These are phyloP conservation scores for Dorcus parallelipipedus DNA, from an alignment of 2,888 invertebrate genomes.

Conservation along the genomic window DNA sequence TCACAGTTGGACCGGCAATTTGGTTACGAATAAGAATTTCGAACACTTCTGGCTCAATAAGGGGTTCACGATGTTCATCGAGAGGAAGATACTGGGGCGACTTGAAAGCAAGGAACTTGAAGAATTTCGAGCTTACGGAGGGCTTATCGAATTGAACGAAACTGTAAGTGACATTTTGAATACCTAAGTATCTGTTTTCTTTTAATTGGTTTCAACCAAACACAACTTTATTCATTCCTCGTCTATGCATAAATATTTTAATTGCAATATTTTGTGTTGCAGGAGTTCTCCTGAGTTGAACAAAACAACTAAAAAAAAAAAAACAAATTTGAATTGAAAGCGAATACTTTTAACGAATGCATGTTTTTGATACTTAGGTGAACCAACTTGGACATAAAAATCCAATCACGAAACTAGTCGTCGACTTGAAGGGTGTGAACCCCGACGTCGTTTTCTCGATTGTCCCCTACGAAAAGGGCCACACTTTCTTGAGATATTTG, in stretches of 20 bases:
- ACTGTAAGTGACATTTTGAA: slow-evolving; percentile 52
- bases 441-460: slow-evolving; percentile 90
- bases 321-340: too few relatives aligned
- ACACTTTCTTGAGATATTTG: slow-evolving; percentile 82
- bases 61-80: slow-evolving; percentile 90
- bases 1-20: slow-evolving; percentile 94
- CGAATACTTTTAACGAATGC: neutral
- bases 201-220: too few relatives aligned
- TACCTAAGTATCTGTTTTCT: too few relatives aligned
- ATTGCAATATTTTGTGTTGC: too few relatives aligned
- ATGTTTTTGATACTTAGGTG: slow-evolving; percentile 43
- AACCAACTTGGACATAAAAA: slow-evolving; percentile 59
- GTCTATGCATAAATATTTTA: too few relatives aligned
- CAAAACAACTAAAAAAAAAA: too few relatives aligned
- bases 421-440: slow-evolving; percentile 73
- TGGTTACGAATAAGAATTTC: slow-evolving; percentile 89
- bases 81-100: slow-evolving; percentile 77
- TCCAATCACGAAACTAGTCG: slow-evolving; percentile 74
- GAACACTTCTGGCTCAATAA: slow-evolving; percentile 98
- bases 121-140: slow-evolving; percentile 78
- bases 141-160: slow-evolving; percentile 72
- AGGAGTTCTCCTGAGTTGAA: too few relatives aligned
- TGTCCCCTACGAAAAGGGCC: slow-evolving; percentile 92
- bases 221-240: too few relatives aligned
- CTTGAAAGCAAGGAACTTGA: slow-evolving; percentile 64